Conservation (phyloP, 2,888 invertebrate species). For the Nomada ferruginata region DNA sequence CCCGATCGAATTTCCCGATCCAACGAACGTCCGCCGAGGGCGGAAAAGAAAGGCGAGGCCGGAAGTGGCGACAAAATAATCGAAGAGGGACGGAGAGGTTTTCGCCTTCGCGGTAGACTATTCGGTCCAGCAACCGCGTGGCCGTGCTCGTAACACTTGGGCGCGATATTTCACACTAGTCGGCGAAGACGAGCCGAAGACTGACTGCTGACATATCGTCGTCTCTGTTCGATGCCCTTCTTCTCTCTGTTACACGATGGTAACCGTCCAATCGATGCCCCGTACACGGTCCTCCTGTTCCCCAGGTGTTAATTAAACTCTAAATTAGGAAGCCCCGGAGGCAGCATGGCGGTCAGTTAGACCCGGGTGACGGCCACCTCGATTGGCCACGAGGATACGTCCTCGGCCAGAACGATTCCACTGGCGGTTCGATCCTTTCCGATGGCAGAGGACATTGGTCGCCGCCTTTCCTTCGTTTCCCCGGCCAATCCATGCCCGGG, state of each 20-base stretch:
- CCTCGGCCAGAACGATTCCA: conserved; percentile 15
- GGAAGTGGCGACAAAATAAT: conserved; percentile 13
- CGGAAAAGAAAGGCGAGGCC: background rate
- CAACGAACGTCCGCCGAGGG: conserved; percentile 5
- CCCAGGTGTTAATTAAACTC: conserved; percentile 70
- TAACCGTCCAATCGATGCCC: conserved; percentile 59
- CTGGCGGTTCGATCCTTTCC: conserved; percentile 33
- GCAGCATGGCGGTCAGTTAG: conserved; percentile 63
- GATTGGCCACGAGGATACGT: conserved; percentile 50
- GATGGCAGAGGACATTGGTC: conserved; percentile 30
- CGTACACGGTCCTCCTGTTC: conserved; percentile 44
- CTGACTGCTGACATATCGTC: conserved; percentile 70
- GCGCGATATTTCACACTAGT: conserved; percentile 84
- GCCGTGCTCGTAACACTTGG: conserved; percentile 82
- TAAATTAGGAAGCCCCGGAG: conserved; percentile 71
- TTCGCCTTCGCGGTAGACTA: conserved; percentile 35
- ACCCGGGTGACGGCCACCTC: background rate
- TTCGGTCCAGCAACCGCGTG: conserved; percentile 60
- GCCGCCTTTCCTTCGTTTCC: conserved; percentile 61
- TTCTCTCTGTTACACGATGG: conserved; percentile 57
- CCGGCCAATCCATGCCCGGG: conserved; percentile 57
- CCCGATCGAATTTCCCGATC: conserved; percentile 15
- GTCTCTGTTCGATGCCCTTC: conserved; percentile 66
- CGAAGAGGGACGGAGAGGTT: conserved; percentile 37
- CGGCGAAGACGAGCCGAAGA: conserved; percentile 74